Evolutionary conservation across 2,888 invertebrate species (phyloP).

Genomic region (Eulithis testata): DNA sequence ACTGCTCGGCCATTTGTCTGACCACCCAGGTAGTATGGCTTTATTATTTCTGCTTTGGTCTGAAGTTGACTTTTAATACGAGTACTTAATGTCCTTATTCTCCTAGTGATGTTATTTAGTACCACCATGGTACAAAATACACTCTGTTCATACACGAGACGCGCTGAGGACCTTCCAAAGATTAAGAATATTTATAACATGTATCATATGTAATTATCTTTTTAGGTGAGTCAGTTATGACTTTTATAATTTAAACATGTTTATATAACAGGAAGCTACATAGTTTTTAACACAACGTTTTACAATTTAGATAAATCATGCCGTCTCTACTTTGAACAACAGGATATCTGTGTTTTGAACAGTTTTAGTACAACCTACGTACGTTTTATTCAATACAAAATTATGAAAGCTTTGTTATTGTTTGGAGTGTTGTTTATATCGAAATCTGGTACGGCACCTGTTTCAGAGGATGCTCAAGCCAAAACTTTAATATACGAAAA

Average conservation of each 20-base stretch:
- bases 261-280: not conserved
- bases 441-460: slow-evolving; percentile 11
- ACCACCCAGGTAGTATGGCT: too few relatives aligned
- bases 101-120: too few relatives aligned
- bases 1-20: too few relatives aligned
- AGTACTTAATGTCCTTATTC: too few relatives aligned
- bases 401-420: slow-evolving; percentile 21
- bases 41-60: too few relatives aligned
- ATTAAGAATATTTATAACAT: not conserved
- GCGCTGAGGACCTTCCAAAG: not conserved
- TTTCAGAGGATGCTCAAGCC: slow-evolving; percentile 25
- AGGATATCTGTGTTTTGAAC: not conserved
- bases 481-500: slow-evolving; percentile 17
- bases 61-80: too few relatives aligned
- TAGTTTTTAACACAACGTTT: not conserved
- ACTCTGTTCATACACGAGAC: not conserved
- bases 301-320: not conserved
- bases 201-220: not conserved
- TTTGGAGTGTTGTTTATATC: slow-evolving; percentile 11
- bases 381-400: not conserved
- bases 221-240: not conserved
- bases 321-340: not conserved
- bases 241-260: not conserved
- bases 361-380: not conserved
- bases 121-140: too few relatives aligned